Conservation (phyloP, 2,797 vertebrate species). For the Esox lucius region DNA sequence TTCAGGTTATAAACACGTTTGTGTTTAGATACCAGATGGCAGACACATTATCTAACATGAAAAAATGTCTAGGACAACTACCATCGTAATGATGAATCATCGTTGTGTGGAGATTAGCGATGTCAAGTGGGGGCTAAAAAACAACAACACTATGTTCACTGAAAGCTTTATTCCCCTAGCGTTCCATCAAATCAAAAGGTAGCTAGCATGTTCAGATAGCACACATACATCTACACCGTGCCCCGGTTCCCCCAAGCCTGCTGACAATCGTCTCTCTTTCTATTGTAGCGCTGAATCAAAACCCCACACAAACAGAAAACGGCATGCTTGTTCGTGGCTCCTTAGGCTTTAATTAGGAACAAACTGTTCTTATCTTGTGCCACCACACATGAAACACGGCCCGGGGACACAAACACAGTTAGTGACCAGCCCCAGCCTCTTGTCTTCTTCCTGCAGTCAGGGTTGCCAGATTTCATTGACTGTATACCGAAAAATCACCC, state of each 20-base stretch:
- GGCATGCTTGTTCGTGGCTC: constrained; percentile 3
- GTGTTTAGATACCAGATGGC: constrained; percentile 35
- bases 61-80: constrained; percentile 31
- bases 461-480: too few species aligned
- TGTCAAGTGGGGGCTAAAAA: neutral
- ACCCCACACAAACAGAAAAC: constrained; percentile 9
- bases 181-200: too few species aligned
- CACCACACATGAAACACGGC: constrained; percentile 9
- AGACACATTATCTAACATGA: constrained; percentile 33
- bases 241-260: constrained; percentile 5
- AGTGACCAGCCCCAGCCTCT: constrained; percentile 8
- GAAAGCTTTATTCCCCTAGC: too few species aligned
- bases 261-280: constrained; percentile 44
- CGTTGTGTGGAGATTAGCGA: constrained; percentile 15
- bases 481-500: too few species aligned
- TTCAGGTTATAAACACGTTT: constrained; percentile 39
- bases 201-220: too few species aligned
- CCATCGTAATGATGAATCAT: constrained; percentile 28
- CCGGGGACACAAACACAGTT: constrained; percentile 18
- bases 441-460: constrained; percentile 13
- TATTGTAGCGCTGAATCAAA: constrained; percentile 39
- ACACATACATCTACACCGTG: too few species aligned
- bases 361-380: constrained; percentile 24
- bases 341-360: constrained; percentile 12
- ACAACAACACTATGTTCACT: too few species aligned